A percentile compares a stretch with the other conserved stretches of the same genome.
phyloP scores from a whole-genome alignment of 2,113 vertebrate species.

The Nycticebus coucang region DNA sequence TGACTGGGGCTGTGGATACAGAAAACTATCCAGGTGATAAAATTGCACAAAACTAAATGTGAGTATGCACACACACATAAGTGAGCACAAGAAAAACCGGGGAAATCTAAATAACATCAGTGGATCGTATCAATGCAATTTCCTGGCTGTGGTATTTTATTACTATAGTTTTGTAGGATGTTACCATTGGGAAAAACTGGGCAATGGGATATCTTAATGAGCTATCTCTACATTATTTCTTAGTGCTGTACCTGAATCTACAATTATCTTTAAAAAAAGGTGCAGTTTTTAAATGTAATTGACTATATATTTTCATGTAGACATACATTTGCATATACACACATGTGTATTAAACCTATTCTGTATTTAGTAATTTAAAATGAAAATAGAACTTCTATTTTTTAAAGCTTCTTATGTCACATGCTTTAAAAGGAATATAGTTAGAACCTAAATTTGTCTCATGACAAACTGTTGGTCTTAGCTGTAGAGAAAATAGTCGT shows the following conservation, averaged over 20 bases:
- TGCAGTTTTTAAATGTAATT: slow-evolving; percentile 25
- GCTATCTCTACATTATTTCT: background rate
- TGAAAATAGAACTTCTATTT: slow-evolving; percentile 60
- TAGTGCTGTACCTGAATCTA: background rate
- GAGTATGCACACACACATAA: background rate
- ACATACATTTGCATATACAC: background rate
- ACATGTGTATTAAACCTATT: slow-evolving; percentile 25
- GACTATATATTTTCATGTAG: background rate
- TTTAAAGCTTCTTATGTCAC: slow-evolving; percentile 47
- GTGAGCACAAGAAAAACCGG: background rate
- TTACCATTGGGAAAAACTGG: background rate
- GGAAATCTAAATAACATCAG: background rate
- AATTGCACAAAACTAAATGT: background rate
- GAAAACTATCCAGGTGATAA: background rate
- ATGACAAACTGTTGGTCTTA: slow-evolving; percentile 53
- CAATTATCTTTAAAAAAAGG: background rate
- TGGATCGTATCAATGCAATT: background rate
- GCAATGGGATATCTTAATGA: background rate
- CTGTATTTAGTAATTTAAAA: slow-evolving; percentile 61
- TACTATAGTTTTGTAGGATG: background rate
- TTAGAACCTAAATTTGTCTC: slow-evolving; percentile 68
- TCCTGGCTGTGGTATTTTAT: background rate
- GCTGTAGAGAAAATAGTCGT: slow-evolving; percentile 63
- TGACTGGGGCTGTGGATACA: background rate
- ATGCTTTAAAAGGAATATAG: slow-evolving; percentile 45